phyloP scores from a whole-genome alignment of 2,888 invertebrate genomes.

The Opisthograptis luteolata region DNA sequence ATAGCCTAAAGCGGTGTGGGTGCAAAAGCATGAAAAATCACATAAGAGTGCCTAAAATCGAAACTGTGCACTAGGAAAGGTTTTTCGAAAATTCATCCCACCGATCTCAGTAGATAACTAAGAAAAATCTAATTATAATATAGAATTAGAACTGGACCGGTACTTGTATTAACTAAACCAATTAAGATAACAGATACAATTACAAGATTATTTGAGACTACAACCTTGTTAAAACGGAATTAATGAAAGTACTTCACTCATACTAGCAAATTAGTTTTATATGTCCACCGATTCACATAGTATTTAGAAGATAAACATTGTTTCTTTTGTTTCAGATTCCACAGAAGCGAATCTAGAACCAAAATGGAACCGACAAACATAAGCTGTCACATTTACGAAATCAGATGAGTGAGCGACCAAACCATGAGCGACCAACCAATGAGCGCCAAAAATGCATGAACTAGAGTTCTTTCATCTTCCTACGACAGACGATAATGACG shows the following conservation, averaged over 20 bases:
- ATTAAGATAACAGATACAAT: not conserved
- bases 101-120: no score
- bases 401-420: conserved; percentile 67
- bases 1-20: no score
- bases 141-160: no score
- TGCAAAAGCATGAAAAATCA: no score
- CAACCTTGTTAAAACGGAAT: not conserved
- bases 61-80: no score
- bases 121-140: no score
- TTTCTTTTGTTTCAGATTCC: conserved; percentile 62
- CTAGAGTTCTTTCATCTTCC: conserved; percentile 46
- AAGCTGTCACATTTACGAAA: conserved; percentile 72
- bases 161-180: not conserved
- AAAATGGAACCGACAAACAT: conserved; percentile 56
- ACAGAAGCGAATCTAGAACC: conserved; percentile 32
- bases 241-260: no score
- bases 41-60: no score
- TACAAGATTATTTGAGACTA: not conserved
- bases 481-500: conserved; percentile 33
- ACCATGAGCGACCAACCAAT: conserved; percentile 71
- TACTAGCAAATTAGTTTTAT: no score
- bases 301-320: not conserved
- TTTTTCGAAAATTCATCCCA: no score
- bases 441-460: conserved; percentile 70
- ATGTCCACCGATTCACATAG: not conserved